Percentiles rank a stretch among this genome's conserved stretches.
These are phyloP conservation scores for Seriola aureovittata DNA, from an alignment of 2,113 vertebrate species.

Conservation along the genomic window DNA sequence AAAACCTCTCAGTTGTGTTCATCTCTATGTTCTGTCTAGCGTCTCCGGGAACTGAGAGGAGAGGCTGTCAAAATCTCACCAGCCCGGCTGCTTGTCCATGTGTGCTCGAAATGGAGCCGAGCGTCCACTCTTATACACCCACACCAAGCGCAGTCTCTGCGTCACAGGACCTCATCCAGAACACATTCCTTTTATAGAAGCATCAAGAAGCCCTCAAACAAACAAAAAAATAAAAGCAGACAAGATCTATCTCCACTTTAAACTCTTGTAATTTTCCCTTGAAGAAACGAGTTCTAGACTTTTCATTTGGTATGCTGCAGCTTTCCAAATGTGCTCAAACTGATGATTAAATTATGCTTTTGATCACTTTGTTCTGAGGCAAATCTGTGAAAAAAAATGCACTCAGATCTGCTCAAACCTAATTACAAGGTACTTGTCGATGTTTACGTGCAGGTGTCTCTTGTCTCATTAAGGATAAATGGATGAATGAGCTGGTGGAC, in stretches of 20 bases:
- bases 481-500: conserved; percentile 14
- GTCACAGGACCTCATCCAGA: conserved; percentile 63
- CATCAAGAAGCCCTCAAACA: not conserved
- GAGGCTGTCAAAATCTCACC: conserved; percentile 20
- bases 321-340: not conserved
- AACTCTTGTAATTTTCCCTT: not conserved
- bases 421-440: conserved; percentile 1
- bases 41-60: conserved; percentile 44
- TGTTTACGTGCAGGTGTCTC: conserved; percentile 35
- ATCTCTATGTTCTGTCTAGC: conserved; percentile 66
- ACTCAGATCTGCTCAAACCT: not conserved
- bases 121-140: conserved; percentile 59
- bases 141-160: conserved; percentile 47
- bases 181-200: conserved; percentile 74
- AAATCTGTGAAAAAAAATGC: not conserved
- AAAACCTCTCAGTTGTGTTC: conserved; percentile 76
- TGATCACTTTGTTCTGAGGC: not conserved
- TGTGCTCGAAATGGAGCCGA: conserved; percentile 26
- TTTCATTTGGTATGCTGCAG: not conserved
- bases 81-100: conserved; percentile 47
- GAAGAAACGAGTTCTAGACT: not conserved
- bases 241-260: not conserved
- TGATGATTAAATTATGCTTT: not conserved
- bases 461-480: conserved; percentile 37
- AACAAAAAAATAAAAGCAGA: not conserved